Evolutionary conservation across 1,140 invertebrate genomes (phyloP), one percentile per base, ranked within the genome.

Genomic region (Acyrthosiphon pisum): DNA sequence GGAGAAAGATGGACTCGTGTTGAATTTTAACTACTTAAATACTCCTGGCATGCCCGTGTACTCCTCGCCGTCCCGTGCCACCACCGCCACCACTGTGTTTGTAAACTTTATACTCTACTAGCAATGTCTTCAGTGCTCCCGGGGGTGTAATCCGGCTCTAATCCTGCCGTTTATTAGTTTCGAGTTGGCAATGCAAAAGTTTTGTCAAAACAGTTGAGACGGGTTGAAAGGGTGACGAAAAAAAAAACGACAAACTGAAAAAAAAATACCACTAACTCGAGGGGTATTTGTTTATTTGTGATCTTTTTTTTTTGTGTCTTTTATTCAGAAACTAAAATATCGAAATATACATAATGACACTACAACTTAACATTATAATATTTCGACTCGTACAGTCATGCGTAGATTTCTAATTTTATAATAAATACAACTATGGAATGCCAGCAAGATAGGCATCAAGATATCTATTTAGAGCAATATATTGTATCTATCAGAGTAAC

Each of bases 21-120:
- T 91, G 90, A 91, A 91, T 91, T 91, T 91, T 81, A 91, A 91
- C 90, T 91, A 91, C 90, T 91, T 91, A 91, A 91, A 91, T 46
- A 91, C 60, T 91, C 35, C n/a, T n/a, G 53, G 60, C 60, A 18
- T 41, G 23, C 81, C 37, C 37, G 81, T 18, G 30, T 68, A 68
- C 60, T 68, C 60, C 11, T 68, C 60, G 2, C 14, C 30, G 30
- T 68, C 60, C 30, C 14, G 14, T n/a, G 60, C 60, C 60, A 68
- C 60, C 11, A n/a, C 60, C 30, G 30, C 30, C 30, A 0, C 30
- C 9, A 2, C n/a, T 14, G 35, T 22, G n/a, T 90, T 90, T 60
- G 89, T 90, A 90, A 90, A 90, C 89, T 90, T 90, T 68, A 30
- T 41, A 86, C 89, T 68, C 48, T 46, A n/a, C 30, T 90, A 90